A percentile compares a stretch with the other conserved stretches of the same genome.
These are phyloP conservation scores for Nemoura dubitans DNA, from an alignment of 2,888 invertebrate genomes.

Conservation along the genomic window DNA sequence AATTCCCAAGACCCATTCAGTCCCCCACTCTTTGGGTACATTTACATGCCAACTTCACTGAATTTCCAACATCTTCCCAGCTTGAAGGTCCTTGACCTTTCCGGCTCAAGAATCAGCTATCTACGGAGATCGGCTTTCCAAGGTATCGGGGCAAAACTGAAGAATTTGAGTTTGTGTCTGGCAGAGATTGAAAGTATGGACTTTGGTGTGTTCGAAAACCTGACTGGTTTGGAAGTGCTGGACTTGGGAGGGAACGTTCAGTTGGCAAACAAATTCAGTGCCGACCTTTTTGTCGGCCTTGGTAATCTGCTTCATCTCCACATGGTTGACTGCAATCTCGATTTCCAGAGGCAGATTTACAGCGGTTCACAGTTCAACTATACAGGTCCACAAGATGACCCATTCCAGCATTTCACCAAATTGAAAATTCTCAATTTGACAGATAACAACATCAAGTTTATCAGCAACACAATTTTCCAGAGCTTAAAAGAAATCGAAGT, in stretches of 20 bases:
- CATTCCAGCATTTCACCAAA: constrained; percentile 49
- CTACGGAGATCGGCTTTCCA: not conserved
- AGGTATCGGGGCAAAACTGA: not conserved
- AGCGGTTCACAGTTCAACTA: not conserved
- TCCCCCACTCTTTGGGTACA: constrained; percentile 46
- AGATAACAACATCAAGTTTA: constrained; percentile 63
- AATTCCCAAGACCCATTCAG: constrained; percentile 40
- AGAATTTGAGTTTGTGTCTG: constrained; percentile 28
- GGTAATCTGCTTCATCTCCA: constrained; percentile 61
- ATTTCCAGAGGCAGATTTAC: constrained; percentile 17
- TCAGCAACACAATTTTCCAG: constrained; percentile 57
- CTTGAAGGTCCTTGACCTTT: constrained; percentile 60
- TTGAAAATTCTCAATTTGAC: constrained; percentile 63
- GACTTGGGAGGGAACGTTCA: constrained; percentile 68
- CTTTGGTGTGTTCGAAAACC: constrained; percentile 59
- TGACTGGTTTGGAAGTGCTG: constrained; percentile 61
- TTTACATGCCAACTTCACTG: constrained; percentile 22
- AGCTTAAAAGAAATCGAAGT: constrained; percentile 61
- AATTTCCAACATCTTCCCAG: constrained; percentile 57
- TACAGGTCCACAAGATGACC: constrained; percentile 18
- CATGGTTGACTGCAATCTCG: constrained; percentile 56
- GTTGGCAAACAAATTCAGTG: constrained; percentile 56
- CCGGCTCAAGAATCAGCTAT: constrained; percentile 56
- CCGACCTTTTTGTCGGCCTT: constrained; percentile 60
- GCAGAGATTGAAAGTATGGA: constrained; percentile 54